phyloP scores from a whole-genome alignment of 2,113 vertebrate genomes.

The Calyptommatus sinebrachiatus region DNA sequence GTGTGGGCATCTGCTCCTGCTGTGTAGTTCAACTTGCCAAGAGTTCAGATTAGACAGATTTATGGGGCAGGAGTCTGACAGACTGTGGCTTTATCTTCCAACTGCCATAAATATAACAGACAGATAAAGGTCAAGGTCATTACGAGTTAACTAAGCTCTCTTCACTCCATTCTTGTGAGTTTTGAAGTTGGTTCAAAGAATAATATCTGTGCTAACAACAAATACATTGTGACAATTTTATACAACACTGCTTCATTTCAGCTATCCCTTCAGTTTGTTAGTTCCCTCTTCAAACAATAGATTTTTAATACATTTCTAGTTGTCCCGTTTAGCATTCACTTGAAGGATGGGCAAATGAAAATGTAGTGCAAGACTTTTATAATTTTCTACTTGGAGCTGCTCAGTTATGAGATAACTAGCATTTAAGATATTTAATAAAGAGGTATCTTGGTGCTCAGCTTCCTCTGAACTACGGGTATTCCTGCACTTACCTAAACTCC shows the following conservation, averaged over 20 bases:
- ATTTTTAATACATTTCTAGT: not conserved
- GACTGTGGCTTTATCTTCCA: conserved; percentile 26
- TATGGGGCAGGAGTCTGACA: conserved; percentile 46
- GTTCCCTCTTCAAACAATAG: not conserved
- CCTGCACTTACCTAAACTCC: no score
- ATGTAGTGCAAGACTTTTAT: not conserved
- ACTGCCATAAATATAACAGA: conserved; percentile 15
- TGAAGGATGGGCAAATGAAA: not conserved
- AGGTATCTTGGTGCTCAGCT: no score
- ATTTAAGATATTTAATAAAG: no score
- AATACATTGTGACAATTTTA: not conserved
- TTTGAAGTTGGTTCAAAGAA: not conserved
- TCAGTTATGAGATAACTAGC: not conserved
- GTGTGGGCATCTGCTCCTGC: conserved; percentile 7
- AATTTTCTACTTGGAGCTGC: not conserved
- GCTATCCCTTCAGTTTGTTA: not conserved
- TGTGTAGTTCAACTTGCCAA: conserved; percentile 27
- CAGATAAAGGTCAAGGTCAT: conserved; percentile 15
- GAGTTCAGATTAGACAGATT: conserved; percentile 32
- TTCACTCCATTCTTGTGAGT: not conserved
- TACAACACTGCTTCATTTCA: not conserved
- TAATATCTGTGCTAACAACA: not conserved
- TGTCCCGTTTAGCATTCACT: no score
- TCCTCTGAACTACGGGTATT: no score
- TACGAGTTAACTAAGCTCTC: not conserved